A percentile compares a stretch with the other conserved stretches of the same genome.
These are phyloP conservation scores for Nymphicus hollandicus DNA, from an alignment of 2,113 vertebrate genomes.

Conservation along the genomic window DNA sequence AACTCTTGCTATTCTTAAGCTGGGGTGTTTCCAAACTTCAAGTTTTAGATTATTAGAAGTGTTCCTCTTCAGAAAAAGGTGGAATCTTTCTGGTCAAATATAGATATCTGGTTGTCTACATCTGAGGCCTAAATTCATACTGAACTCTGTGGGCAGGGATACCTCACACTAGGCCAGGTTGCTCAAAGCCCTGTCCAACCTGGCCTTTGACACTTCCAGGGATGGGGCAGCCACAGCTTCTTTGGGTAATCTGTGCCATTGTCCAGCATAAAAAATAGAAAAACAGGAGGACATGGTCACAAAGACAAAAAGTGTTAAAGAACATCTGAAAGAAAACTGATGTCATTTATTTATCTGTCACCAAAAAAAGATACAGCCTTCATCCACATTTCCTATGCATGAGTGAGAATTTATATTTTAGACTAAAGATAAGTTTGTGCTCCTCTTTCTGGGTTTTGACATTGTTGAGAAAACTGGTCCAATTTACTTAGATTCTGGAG, in stretches of 20 bases:
- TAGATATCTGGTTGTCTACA: not conserved
- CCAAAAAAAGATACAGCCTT: not conserved
- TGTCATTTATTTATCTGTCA: not conserved
- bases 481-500: not conserved
- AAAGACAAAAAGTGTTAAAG: not conserved
- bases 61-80: not conserved
- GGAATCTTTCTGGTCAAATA: not conserved
- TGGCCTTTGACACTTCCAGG: not conserved
- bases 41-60: not conserved
- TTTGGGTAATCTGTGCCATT: not conserved
- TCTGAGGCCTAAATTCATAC: not conserved
- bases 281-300: not conserved
- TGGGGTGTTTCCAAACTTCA: not conserved
- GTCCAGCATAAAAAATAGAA: not conserved
- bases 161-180: not conserved
- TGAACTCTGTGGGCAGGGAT: not conserved
- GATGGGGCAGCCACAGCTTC: not conserved
- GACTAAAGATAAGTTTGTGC: not conserved
- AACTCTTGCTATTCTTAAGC: not conserved
- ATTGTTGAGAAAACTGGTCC: not conserved
- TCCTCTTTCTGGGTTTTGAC: not conserved
- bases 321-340: not conserved
- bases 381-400: fast-evolving
- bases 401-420: not conserved
- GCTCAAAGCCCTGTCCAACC: not conserved